Percentiles rank a stretch among this genome's conserved stretches.
Evolutionary conservation across 2,888 invertebrate species (phyloP).

Genomic region (Trichacis sp.): DNA sequence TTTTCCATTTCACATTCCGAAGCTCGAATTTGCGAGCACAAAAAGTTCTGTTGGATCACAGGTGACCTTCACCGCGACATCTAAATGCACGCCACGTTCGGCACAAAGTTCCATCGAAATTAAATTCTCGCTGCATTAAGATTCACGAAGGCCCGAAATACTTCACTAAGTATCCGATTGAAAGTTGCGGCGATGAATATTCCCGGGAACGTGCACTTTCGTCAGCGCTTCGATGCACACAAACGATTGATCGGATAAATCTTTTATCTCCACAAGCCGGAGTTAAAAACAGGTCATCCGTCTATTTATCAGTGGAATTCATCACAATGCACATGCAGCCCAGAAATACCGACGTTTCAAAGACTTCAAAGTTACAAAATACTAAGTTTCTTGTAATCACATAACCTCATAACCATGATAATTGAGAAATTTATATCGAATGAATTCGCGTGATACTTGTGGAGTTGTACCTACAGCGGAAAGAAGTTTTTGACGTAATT

Average conservation of each 20-base stretch:
- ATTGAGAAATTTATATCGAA: too few species aligned
- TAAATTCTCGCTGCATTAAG: neutral
- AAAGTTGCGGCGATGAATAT: neutral
- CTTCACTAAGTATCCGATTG: neutral
- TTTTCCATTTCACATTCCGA: too few species aligned
- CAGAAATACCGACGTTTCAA: neutral
- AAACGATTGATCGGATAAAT: neutral
- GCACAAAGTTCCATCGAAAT: neutral
- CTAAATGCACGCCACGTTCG: neutral
- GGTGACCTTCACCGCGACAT: neutral
- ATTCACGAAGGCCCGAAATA: neutral
- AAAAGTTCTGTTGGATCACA: neutral
- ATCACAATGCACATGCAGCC: neutral
- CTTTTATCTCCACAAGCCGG: neutral
- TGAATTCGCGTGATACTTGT: too few species aligned
- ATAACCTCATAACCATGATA: too few species aligned
- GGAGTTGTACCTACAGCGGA: too few species aligned
- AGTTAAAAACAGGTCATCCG: neutral
- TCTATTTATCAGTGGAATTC: neutral
- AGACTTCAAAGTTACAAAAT: neutral
- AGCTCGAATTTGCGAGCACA: too few species aligned
- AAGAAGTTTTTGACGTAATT: too few species aligned
- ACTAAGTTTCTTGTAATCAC: too few species aligned
- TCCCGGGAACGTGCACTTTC: neutral
- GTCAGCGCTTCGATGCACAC: too few species aligned